Base-by-base conservation (phyloP, 2,888 invertebrate species). In the Cerastoderma edule region DNA sequence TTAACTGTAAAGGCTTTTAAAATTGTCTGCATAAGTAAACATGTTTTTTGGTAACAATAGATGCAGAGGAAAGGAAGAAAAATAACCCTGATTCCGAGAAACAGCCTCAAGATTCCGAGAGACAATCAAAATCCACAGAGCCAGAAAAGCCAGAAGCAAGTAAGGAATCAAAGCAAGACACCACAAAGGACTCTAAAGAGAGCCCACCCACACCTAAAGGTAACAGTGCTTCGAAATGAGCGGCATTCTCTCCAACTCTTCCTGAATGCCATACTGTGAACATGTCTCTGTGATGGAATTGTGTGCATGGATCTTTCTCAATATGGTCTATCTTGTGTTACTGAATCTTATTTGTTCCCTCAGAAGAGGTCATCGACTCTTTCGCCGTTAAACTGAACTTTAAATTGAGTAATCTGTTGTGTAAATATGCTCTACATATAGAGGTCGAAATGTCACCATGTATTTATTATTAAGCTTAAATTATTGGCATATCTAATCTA, bases 51-150 rank as follows among this genome's bases (percentile, higher is more conserved):
- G n/a, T 53, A 30, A 16, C 10, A 39, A 5, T 46, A 80, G 80
- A 80, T 75, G 80, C 77, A 24, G 80, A 80, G 64, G 77, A 80
- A 46, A 69, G 77, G 54, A 75, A 78, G 67, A 72, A 66, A 50
- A 72, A 77, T 72, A 72, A 77, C 54, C 50, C 50, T 57, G 68
- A 74, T 44, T 71, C 56, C 48, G 35, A 44, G 22, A 73, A 67
- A 28, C 66, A n/a, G n/a, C n/a, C 64, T 50, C 46, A 72, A 67
- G 65, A 78, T 32, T 39, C 68, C 1, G 75, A 81, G 30, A 50
- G 63, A 70, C 60, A 63, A 70, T 66, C 53, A 70, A 66, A 53
- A 32, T 30, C 24, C 56, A 57, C 32, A 19, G 48, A 33, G 66
- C 28, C 46, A 24, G 33, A 53, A 22, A 63, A 66, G 10, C 35